Conservation (phyloP, 2,113 vertebrate species). For the Rhineura floridana region DNA sequence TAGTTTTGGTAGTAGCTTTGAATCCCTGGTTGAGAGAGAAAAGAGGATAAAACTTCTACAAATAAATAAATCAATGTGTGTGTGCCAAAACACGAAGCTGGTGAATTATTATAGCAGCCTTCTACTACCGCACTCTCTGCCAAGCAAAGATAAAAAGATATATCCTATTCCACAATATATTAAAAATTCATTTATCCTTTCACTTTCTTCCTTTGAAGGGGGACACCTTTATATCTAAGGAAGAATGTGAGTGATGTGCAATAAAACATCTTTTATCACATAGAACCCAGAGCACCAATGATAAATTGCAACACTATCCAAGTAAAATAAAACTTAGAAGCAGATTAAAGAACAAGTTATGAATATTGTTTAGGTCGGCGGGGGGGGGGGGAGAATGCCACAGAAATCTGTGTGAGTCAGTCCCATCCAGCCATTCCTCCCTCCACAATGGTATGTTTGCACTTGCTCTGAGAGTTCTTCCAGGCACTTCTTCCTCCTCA, state of each 20-base stretch:
- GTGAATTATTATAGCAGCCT: background rate
- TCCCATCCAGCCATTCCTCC: too few species aligned
- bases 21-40: background rate
- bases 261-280: background rate
- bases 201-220: background rate
- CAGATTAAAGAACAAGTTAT: background rate
- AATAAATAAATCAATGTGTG: background rate
- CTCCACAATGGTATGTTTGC: background rate
- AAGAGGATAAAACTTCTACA: background rate
- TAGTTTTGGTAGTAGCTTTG: background rate
- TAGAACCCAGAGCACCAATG: background rate
- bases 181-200: background rate
- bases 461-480: background rate
- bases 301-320: background rate
- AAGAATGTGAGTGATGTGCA: background rate
- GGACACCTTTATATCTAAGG: background rate
- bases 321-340: background rate
- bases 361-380: background rate
- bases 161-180: background rate
- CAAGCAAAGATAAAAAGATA: constrained; percentile 18
- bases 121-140: background rate
- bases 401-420: background rate
- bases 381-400: background rate
- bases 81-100: background rate
- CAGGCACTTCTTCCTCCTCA: too few species aligned